Evolutionary conservation across 2,797 vertebrate genomes (phyloP).

Genomic region (Ciconia nigra): DNA sequence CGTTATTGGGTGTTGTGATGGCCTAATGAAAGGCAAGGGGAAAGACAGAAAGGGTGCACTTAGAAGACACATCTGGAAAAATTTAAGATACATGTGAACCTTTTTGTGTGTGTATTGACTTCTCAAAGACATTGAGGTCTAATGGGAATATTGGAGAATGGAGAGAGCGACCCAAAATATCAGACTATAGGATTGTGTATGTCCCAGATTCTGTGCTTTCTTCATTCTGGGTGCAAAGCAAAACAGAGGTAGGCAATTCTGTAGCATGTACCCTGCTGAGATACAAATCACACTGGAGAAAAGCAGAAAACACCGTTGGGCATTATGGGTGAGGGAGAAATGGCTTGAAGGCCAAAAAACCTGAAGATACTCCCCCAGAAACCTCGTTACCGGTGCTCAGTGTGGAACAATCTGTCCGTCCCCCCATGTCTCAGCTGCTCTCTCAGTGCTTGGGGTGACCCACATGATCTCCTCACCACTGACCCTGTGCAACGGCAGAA

Average conservation of each 20-base stretch:
- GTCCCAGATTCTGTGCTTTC: background rate
- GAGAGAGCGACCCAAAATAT: background rate
- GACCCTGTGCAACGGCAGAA: background rate
- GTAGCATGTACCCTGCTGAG: background rate
- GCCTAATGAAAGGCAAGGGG: background rate
- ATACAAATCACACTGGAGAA: background rate
- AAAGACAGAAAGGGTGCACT: background rate
- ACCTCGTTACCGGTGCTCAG: background rate
- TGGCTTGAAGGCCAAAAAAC: background rate
- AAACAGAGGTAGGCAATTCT: background rate
- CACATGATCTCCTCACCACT: background rate
- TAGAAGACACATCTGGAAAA: background rate
- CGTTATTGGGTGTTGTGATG: background rate
- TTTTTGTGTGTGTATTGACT: background rate
- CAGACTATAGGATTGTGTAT: background rate
- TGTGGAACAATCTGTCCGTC: background rate
- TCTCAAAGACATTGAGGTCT: background rate
- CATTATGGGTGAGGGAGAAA: background rate
- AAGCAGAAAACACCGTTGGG: background rate
- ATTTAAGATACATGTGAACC: fast-evolving
- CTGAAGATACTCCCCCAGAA: background rate
- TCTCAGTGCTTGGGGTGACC: background rate
- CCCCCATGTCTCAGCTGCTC: background rate
- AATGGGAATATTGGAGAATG: background rate
- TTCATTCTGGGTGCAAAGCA: background rate